A percentile compares a stretch with the other conserved stretches of the same genome.
phyloP scores from a whole-genome alignment of 30 jellyfish, hydroid and myxozoan genomes.

The Sanderia malayensis region DNA sequence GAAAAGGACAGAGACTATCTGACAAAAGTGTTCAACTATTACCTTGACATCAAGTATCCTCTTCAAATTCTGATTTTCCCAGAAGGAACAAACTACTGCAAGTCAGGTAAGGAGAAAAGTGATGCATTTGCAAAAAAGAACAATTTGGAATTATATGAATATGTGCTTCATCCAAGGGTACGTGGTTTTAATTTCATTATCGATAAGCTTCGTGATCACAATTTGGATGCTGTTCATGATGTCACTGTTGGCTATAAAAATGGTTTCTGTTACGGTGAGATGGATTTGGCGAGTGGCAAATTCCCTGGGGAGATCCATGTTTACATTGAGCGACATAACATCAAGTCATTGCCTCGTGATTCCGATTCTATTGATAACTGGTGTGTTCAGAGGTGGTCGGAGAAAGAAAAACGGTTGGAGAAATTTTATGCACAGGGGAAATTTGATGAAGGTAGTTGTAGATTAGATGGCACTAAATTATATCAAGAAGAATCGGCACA shows the following conservation, averaged over 20 bases:
- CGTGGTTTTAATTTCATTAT: conserved; percentile 85
- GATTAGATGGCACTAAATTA: conserved; percentile 6
- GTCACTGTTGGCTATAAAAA: conserved; percentile 87
- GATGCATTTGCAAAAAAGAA: conserved; percentile 75
- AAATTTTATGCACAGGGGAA: conserved; percentile 70
- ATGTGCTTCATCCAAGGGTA: conserved; percentile 87
- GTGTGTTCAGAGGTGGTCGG: conserved; percentile 87
- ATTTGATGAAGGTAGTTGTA: conserved; percentile 47
- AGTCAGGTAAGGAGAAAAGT: conserved; percentile 65
- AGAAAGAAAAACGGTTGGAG: conserved; percentile 79
- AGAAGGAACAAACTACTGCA: conserved; percentile 86
- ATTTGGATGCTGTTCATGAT: conserved; percentile 76
- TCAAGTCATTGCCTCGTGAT: conserved; percentile 67
- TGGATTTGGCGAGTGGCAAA: conserved; percentile 71
- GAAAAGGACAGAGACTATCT: conserved; percentile 78
- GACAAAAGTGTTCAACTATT: conserved; percentile 59
- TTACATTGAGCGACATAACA: conserved; percentile 58
- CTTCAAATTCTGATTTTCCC: conserved; percentile 86
- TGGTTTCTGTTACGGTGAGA: conserved; percentile 84
- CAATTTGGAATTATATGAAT: conserved; percentile 49
- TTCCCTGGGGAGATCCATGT: conserved; percentile 92
- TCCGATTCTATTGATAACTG: conserved; percentile 82
- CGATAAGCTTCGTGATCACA: conserved; percentile 64
- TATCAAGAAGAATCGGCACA: conserved; percentile 29
- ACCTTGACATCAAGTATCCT: conserved; percentile 75